phyloP scores from a whole-genome alignment of 2,113 vertebrate species.

The Phylloscopus whistleri region DNA sequence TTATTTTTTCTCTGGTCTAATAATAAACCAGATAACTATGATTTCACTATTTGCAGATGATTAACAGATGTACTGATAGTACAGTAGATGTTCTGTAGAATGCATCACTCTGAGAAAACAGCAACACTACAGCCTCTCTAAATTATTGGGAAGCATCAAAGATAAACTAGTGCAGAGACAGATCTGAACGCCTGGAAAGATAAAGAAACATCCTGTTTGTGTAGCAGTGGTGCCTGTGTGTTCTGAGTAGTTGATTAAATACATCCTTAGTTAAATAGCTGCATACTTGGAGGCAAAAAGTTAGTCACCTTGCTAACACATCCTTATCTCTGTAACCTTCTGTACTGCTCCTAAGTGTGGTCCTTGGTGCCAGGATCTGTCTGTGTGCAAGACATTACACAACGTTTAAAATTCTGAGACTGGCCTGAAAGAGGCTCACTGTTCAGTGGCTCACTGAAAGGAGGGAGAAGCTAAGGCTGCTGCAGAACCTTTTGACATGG shows the following conservation, averaged over 20 bases:
- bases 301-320: background rate
- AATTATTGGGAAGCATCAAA: background rate
- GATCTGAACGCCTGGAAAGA: background rate
- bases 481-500: background rate
- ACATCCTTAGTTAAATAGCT: background rate
- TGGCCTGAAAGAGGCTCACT: background rate
- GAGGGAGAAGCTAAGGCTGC: background rate
- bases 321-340: background rate
- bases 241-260: background rate
- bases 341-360: background rate
- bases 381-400: background rate
- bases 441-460: background rate
- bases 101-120: background rate
- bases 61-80: background rate
- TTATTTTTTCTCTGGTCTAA: background rate
- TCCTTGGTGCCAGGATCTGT: background rate
- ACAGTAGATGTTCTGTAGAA: background rate
- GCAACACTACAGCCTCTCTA: background rate
- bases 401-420: background rate
- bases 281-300: background rate
- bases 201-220: background rate
- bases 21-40: background rate
- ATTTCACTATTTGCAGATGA: background rate
- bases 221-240: fast-evolving
- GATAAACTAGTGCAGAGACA: background rate